These are phyloP conservation scores for Agrotis exclamationis DNA, from an alignment of 2,888 invertebrate species.

Conservation along the genomic window DNA sequence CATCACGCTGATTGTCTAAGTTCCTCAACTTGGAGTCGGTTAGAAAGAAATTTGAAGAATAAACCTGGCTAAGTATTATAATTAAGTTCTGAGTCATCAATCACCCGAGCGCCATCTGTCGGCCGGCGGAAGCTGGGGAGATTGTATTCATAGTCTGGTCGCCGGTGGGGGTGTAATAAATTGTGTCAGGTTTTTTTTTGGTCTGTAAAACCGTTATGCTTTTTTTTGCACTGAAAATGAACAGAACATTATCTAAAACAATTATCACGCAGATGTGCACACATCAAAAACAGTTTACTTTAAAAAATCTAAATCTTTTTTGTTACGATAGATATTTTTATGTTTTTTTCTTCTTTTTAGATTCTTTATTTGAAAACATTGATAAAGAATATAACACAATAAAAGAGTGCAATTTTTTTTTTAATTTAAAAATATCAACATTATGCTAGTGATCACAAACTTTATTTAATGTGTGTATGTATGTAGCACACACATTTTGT, in stretches of 20 bases:
- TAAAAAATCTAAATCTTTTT: too few species aligned
- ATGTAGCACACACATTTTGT: too few species aligned
- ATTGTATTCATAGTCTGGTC: slow-evolving; percentile 69
- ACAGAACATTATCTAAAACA: background rate
- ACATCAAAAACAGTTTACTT: too few species aligned
- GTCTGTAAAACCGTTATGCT: background rate
- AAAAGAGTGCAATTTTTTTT: too few species aligned
- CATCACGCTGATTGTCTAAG: slow-evolving; percentile 65
- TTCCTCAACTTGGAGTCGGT: slow-evolving; percentile 52
- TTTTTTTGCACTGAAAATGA: background rate
- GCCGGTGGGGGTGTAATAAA: slow-evolving; percentile 14
- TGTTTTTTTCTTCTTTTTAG: too few species aligned
- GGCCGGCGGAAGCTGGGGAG: slow-evolving; percentile 57
- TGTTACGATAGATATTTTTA: too few species aligned
- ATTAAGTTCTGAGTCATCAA: slow-evolving; percentile 85
- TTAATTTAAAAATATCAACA: too few species aligned
- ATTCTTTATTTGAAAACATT: too few species aligned
- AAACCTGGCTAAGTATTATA: slow-evolving; percentile 78
- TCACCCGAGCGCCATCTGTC: slow-evolving; percentile 84
- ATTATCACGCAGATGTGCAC: too few species aligned
- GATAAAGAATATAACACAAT: too few species aligned
- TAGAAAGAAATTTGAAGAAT: slow-evolving; percentile 72
- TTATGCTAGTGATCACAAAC: too few species aligned
- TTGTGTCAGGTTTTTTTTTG: background rate
- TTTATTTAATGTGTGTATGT: too few species aligned